phyloP scores from a whole-genome alignment of 2,113 vertebrate species.

The Hemiprocne comata region DNA sequence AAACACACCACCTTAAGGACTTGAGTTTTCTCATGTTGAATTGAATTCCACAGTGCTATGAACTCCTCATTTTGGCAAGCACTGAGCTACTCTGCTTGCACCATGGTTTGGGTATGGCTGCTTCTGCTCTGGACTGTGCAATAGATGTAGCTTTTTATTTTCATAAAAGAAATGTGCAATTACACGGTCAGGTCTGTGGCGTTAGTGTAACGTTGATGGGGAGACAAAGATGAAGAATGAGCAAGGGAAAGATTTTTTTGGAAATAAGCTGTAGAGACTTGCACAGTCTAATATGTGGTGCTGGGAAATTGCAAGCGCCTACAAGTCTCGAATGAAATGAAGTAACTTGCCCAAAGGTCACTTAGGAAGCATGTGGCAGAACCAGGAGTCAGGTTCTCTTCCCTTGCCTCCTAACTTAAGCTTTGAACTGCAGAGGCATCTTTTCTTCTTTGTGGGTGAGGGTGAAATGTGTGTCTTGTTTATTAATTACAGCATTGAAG shows the following conservation, averaged over 20 bases:
- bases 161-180: background rate
- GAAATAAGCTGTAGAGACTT: constrained; percentile 19
- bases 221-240: background rate
- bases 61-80: background rate
- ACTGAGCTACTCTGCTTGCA: background rate
- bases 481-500: background rate
- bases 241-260: background rate
- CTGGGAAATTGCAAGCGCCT: background rate
- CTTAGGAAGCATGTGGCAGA: background rate
- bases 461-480: background rate
- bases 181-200: background rate
- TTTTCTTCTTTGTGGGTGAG: background rate
- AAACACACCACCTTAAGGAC: background rate
- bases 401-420: background rate
- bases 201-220: background rate
- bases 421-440: background rate
- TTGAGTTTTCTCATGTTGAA: background rate
- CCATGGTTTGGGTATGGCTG: background rate
- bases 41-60: background rate
- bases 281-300: background rate
- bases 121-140: background rate
- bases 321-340: background rate
- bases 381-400: background rate
- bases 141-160: background rate
- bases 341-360: background rate